Evolutionary conservation across 2,113 vertebrate genomes (phyloP).

Genomic region (Nesospiza acunhae): DNA sequence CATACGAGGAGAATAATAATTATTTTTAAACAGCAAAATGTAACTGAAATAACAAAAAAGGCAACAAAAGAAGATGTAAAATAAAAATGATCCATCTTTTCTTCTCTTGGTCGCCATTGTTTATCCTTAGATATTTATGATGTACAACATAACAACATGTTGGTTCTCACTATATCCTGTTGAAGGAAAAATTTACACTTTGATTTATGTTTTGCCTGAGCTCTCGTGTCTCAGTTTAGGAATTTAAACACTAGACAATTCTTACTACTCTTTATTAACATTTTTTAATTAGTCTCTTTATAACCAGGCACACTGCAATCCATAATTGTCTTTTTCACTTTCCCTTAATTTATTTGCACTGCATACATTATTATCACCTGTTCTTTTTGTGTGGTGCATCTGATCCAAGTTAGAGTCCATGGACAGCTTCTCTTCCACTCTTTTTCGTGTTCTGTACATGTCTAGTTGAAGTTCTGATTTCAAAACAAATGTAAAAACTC

Average conservation of each 20-base stretch:
- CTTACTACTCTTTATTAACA: background rate
- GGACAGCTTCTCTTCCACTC: background rate
- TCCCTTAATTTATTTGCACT: background rate
- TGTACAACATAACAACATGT: background rate
- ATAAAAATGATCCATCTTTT: constrained; percentile 23
- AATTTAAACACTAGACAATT: constrained; percentile 6
- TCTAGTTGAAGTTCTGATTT: background rate
- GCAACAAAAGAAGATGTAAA: constrained; percentile 2
- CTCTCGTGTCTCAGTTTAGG: background rate
- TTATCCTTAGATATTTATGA: constrained; percentile 9
- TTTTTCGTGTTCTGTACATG: background rate
- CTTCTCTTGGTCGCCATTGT: background rate
- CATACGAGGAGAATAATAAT: background rate
- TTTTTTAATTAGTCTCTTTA: constrained; percentile 14
- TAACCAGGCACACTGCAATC: background rate
- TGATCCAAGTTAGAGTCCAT: background rate
- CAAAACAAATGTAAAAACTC: background rate
- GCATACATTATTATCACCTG: background rate
- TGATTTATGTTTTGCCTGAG: constrained; percentile 21
- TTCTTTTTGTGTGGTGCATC: background rate
- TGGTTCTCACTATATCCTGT: background rate
- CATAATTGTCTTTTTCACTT: background rate
- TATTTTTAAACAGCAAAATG: background rate
- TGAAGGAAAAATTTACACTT: background rate
- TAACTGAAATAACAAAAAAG: background rate